These are phyloP conservation scores for Euphonia xanthogaster DNA, from an alignment of 2,797 vertebrate genomes.

Conservation along the genomic window DNA sequence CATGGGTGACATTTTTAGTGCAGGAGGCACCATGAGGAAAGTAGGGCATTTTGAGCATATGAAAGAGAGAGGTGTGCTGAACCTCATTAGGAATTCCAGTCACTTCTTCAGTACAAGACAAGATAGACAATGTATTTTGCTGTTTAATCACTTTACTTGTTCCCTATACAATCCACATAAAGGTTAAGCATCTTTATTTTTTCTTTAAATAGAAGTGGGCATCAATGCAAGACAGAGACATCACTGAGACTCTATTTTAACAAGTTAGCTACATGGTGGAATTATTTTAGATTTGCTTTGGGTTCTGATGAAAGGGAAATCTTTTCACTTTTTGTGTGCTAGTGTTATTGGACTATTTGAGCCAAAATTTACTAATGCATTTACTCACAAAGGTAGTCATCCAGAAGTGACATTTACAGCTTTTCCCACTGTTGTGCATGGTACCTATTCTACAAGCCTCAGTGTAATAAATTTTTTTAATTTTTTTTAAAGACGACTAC, in stretches of 20 bases:
- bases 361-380: background rate
- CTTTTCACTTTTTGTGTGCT: background rate
- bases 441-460: background rate
- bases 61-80: slow-evolving; percentile 25
- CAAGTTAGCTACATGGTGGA: background rate
- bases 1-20: background rate
- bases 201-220: background rate
- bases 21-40: background rate
- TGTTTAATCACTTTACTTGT: slow-evolving; percentile 5
- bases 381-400: background rate
- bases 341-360: background rate
- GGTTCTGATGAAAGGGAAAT: background rate
- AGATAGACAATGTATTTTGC: slow-evolving; percentile 11
- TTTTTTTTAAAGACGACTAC: background rate
- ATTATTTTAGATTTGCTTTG: background rate
- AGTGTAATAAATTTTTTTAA: background rate
- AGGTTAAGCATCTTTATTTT: slow-evolving; percentile 33
- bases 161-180: background rate
- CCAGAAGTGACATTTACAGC: background rate
- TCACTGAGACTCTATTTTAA: background rate
- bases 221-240: background rate
- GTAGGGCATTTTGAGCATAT: slow-evolving; percentile 17
- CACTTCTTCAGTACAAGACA: background rate
- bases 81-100: slow-evolving; percentile 41
- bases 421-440: background rate